A percentile compares a stretch with the other conserved stretches of the same genome.
Evolutionary conservation across 2,888 invertebrate species (phyloP).

Genomic region (Phengaris arion): DNA sequence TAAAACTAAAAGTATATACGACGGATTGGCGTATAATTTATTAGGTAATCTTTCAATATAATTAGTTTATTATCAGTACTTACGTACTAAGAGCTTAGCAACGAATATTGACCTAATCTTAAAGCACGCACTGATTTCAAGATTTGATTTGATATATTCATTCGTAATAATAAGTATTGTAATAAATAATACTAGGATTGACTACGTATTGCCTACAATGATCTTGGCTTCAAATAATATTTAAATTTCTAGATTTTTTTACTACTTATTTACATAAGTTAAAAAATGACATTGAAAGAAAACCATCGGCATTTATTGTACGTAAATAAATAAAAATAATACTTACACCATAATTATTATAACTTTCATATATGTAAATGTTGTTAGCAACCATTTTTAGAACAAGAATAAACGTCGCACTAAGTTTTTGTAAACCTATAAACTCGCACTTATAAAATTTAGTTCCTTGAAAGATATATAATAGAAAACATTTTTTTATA

Average conservation of each 20-base stretch:
- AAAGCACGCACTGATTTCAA: not conserved
- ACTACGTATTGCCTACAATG: too few species aligned
- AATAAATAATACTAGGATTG: too few species aligned
- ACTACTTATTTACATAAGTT: too few species aligned
- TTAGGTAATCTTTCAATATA: not conserved
- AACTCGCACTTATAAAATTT: not conserved
- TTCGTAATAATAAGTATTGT: too few species aligned
- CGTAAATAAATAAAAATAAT: not conserved
- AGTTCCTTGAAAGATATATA: not conserved
- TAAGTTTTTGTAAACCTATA: not conserved
- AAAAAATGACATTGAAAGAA: too few species aligned
- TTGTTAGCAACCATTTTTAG: not conserved
- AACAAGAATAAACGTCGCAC: not conserved
- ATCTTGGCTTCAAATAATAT: too few species aligned
- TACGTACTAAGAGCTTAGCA: constrained; percentile 1
- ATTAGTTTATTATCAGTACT: not conserved
- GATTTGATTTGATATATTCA: not conserved
- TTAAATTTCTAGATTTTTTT: too few species aligned
- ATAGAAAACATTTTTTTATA: too few species aligned
- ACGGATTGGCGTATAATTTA: not conserved
- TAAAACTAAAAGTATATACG: not conserved
- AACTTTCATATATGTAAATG: not conserved
- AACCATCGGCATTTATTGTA: too few species aligned
- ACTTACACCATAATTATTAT: not conserved
- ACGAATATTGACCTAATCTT: not conserved